These are phyloP conservation scores for Caenorhabditis tropicalis DNA, from an alignment of 1,140 invertebrate species.

Conservation along the genomic window DNA sequence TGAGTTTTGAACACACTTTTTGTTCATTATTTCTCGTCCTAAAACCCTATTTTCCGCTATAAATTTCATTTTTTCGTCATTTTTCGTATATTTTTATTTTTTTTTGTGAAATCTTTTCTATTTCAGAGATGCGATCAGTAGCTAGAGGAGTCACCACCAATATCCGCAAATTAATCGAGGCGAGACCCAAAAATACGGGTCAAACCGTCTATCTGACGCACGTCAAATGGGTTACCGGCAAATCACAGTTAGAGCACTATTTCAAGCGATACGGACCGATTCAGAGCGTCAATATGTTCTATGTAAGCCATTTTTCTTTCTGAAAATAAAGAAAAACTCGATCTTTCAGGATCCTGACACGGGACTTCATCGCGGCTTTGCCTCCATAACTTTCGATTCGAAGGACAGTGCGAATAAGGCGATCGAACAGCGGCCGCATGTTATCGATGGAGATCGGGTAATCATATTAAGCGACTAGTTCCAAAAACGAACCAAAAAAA, in stretches of 20 bases:
- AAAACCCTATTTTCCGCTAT: too few relatives aligned
- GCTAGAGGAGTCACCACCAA: slow-evolving; percentile 32
- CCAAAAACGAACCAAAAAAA: neutral
- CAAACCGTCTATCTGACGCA: slow-evolving; percentile 66
- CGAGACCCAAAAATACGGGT: slow-evolving; percentile 17
- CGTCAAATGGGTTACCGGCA: slow-evolving; percentile 64
- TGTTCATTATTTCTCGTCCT: too few relatives aligned
- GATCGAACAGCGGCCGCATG: slow-evolving; percentile 64
- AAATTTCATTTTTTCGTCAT: too few relatives aligned
- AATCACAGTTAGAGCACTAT: slow-evolving; percentile 64
- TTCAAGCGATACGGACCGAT: slow-evolving; percentile 67
- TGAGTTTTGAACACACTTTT: too few relatives aligned
- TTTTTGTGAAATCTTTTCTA: neutral
- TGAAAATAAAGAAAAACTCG: neutral
- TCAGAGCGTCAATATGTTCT: slow-evolving; percentile 64
- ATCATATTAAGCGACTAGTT: neutral
- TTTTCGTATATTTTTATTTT: neutral
- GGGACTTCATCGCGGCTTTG: slow-evolving; percentile 70
- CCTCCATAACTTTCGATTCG: slow-evolving; percentile 63
- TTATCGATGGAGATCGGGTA: slow-evolving; percentile 69
- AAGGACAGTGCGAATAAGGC: slow-evolving; percentile 61
- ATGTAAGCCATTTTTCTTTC: slow-evolving; percentile 59
- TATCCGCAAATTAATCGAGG: slow-evolving; percentile 35
- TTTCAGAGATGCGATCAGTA: slow-evolving; percentile 36
- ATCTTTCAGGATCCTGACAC: slow-evolving; percentile 65